These are phyloP conservation scores for Simalia tracyae DNA, from an alignment of 2,797 vertebrate species.

Conservation along the genomic window DNA sequence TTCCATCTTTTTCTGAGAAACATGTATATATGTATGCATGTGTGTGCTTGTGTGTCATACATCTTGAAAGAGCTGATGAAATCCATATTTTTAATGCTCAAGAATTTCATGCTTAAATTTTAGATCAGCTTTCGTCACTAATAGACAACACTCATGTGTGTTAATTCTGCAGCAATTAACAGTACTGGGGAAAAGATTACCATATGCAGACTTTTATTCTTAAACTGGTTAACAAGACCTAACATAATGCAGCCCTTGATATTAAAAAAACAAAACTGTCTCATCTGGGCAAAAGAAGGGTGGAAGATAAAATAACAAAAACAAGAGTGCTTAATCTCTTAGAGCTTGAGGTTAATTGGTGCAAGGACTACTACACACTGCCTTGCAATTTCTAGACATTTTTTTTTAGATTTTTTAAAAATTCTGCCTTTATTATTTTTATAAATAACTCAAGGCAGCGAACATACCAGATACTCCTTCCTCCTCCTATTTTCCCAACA, in stretches of 20 bases:
- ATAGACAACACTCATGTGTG: background rate
- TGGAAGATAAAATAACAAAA: background rate
- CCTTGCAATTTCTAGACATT: background rate
- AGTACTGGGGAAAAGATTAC: background rate
- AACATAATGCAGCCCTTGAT: background rate
- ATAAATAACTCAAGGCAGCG: too few species aligned
- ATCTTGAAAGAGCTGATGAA: background rate
- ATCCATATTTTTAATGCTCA: background rate
- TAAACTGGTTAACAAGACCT: background rate
- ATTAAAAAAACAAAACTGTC: background rate
- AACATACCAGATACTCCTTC: too few species aligned
- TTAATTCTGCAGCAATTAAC: background rate
- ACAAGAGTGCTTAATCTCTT: background rate
- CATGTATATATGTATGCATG: background rate
- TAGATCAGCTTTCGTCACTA: background rate
- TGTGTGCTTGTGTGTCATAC: background rate
- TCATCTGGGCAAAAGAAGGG: background rate
- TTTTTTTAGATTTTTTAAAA: background rate
- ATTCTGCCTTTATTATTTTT: too few species aligned
- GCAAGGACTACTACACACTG: background rate
- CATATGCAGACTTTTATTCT: background rate
- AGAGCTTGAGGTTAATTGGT: background rate
- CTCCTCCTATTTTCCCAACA: too few species aligned
- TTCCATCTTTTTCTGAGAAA: background rate
- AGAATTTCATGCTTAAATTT: background rate